Base-by-base conservation (phyloP, 1,140 invertebrate species). In the Whitmania pigra region DNA sequence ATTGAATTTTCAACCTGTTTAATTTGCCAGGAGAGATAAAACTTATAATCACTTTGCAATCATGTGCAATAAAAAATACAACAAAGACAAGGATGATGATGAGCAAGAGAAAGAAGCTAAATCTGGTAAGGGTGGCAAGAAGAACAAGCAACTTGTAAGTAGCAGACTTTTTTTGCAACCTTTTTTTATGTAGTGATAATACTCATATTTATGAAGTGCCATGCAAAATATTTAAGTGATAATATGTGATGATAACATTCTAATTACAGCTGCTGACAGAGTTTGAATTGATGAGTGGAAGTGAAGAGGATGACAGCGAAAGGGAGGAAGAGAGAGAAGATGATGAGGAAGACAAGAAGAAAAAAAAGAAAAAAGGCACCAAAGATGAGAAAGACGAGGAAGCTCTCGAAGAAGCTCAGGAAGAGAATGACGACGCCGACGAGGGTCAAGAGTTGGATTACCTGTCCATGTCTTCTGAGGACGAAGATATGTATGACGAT, bases 351-450 rank as follows among this genome's bases (percentile, higher is more conserved):
- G 79, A 91, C 91, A 77, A 88, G 88, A 71, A 86, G 88, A 71
- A 84, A 88, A 73, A 86, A 86, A 63, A 63, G 57, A 63, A 25
- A 18, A 63, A 63, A 31, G 22, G 20, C 29, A 63, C 22, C 11
- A 25, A 25, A 18, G 57, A 25, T 1, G 29, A 63, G 57, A 63
- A 63, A n/a, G 29, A 31, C 9, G 29, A 63, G 29, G 57, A 94
- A 77, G 88, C 78, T 73, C 79, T 83, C 76, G 82, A 90, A 76
- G 92, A 94, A 78, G 92, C 92, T 0, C 86, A 91, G 70, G 93
- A 97, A 82, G 94, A 97, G 81, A 95, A 92, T 78, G 93, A 96
- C 83, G 93, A 96, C 82, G 93, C 93, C 0, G 93, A 97, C 81
- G 94, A 97, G 84, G 93, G 93, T 0, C 82, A 90, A 74, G 93